A percentile compares a stretch with the other conserved stretches of the same genome.
phyloP scores from a whole-genome alignment of 2,113 vertebrate genomes.

The Dipodomys spectabilis region DNA sequence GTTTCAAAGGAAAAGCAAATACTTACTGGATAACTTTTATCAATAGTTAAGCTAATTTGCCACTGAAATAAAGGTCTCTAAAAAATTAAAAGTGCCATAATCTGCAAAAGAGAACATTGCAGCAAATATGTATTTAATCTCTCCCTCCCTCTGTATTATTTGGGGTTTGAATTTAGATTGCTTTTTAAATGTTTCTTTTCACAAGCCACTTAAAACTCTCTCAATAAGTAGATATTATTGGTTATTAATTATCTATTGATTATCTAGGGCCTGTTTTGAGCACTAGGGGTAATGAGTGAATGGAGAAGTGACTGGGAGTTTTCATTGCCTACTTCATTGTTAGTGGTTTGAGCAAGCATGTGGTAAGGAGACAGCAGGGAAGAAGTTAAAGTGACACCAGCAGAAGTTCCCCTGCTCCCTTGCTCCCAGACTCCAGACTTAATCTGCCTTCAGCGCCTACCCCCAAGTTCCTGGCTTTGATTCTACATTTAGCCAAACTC shows the following conservation, averaged over 20 bases:
- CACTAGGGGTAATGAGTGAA: not conserved
- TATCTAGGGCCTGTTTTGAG: not conserved
- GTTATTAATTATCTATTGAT: no score
- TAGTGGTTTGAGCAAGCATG: not conserved
- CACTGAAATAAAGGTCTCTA: constrained; percentile 3
- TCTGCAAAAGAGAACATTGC: no score
- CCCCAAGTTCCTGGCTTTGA: not conserved
- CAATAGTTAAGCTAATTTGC: not conserved
- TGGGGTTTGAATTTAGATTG: not conserved
- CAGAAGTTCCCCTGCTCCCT: not conserved
- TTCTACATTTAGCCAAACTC: not conserved
- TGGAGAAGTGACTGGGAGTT: rapidly evolving
- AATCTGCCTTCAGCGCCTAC: not conserved
- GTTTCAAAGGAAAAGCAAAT: constrained; percentile 2
- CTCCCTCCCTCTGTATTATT: not conserved
- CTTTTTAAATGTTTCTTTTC: not conserved
- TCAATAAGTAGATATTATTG: not conserved
- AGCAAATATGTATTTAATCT: not conserved
- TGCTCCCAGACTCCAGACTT: not conserved
- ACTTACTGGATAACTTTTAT: not conserved
- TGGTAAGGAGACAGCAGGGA: not conserved
- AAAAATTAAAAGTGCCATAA: not conserved
- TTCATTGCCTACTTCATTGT: not conserved
- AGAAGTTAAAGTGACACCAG: not conserved
- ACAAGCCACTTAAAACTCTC: not conserved